These are phyloP conservation scores for Scolanthus callimorphus DNA, from an alignment of 92 coral and sea anemone genomes.

Conservation along the genomic window DNA sequence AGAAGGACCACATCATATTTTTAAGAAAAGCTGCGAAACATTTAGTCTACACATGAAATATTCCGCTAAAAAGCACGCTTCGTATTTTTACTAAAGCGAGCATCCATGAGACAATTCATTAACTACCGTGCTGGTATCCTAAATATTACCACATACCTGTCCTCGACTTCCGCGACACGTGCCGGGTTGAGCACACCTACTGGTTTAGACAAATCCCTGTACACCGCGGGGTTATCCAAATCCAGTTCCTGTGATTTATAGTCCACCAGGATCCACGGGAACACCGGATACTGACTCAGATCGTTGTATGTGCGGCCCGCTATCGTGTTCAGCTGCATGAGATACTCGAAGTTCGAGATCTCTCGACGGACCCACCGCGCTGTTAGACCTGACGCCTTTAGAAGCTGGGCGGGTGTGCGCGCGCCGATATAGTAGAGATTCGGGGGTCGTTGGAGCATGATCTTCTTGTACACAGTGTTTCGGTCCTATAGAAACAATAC, in stretches of 20 bases:
- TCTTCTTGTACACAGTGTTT: constrained; percentile 67
- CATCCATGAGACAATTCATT: no score
- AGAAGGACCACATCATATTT: no score
- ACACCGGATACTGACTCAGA: constrained; percentile 93
- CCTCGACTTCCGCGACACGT: constrained; percentile 38
- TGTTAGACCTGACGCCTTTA: constrained; percentile 90
- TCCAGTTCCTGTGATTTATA: constrained; percentile 73
- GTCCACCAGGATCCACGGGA: constrained; percentile 88
- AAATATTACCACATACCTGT: no score
- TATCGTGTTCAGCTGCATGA: constrained; percentile 95
- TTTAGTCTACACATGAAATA: no score
- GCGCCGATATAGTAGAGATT: constrained; percentile 88
- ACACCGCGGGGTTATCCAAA: constrained; percentile 69
- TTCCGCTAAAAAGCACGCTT: no score
- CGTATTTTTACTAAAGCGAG: no score
- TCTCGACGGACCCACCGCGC: constrained; percentile 95
- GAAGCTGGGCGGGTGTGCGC: constrained; percentile 88
- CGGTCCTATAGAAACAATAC: constrained; percentile 53
- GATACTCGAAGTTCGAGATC: constrained; percentile 90
- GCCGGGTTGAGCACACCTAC: constrained; percentile 76
- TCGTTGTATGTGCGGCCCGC: constrained; percentile 96
- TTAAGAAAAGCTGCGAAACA: no score
- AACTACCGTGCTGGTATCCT: no score
- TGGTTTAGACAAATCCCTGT: constrained; percentile 88
- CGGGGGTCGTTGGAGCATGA: constrained; percentile 85